Conservation (phyloP, 2,888 invertebrate species). For the Cephus sareptanus region DNA sequence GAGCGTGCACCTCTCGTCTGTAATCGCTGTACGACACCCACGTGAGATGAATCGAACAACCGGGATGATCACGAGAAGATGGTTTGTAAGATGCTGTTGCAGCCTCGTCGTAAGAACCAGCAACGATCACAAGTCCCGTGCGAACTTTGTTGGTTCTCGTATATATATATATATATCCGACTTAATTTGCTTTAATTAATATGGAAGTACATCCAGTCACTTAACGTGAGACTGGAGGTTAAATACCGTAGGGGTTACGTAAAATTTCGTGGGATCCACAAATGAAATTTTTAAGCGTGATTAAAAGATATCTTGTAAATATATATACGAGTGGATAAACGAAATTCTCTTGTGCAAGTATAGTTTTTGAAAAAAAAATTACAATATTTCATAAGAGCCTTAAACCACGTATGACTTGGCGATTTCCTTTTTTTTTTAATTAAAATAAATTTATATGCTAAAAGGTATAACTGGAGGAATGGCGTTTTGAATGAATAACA, state of each 20-base stretch:
- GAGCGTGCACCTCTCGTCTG: slow-evolving; percentile 12
- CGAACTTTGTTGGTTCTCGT: neutral
- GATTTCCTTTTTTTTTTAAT: too few species aligned
- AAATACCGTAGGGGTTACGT: neutral
- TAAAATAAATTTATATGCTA: too few species aligned
- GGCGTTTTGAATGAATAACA: too few species aligned
- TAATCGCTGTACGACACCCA: slow-evolving; percentile 1
- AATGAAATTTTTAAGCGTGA: neutral
- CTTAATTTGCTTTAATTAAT: neutral
- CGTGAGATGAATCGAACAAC: slow-evolving; percentile 17
- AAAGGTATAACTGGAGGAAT: too few species aligned
- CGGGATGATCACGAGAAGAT: slow-evolving; percentile 16
- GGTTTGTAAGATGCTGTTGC: neutral
- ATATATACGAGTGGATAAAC: neutral
- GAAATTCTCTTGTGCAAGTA: neutral
- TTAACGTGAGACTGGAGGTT: neutral
- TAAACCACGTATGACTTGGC: too few species aligned
- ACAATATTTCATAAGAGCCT: neutral
- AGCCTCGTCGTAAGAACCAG: neutral
- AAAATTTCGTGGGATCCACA: neutral
- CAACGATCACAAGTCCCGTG: neutral
- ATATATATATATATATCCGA: too few species aligned
- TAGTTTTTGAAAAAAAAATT: neutral
- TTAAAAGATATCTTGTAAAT: neutral
- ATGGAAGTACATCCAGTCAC: neutral